Conservation (phyloP, 2,888 invertebrate genomes). For the Macaria liturata region DNA sequence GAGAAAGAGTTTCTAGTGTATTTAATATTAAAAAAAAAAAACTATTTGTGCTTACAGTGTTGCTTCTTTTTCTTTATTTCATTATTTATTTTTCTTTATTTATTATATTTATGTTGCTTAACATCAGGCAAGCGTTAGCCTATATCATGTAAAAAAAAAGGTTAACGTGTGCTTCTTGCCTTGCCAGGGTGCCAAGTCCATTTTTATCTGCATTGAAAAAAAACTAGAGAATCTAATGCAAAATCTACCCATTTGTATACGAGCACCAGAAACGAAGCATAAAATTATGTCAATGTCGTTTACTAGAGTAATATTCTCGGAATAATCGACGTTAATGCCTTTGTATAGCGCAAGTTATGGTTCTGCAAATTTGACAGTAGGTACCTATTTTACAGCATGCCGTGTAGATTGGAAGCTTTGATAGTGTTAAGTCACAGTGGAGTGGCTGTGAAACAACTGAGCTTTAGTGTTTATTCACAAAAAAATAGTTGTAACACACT, state of each 20-base stretch:
- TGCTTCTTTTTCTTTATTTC: no score
- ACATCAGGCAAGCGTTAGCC: no score
- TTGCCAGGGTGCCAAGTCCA: no score
- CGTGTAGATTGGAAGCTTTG: slow-evolving; percentile 21
- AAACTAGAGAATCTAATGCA: not conserved
- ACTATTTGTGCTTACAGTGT: no score
- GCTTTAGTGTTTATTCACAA: slow-evolving; percentile 5
- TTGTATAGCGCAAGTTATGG: slow-evolving; percentile 20
- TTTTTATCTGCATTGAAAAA: no score
- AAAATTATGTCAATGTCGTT: slow-evolving; percentile 48
- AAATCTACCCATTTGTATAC: slow-evolving; percentile 17
- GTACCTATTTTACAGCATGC: slow-evolving; percentile 9
- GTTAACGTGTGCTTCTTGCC: no score
- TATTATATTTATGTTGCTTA: no score
- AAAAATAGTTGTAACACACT: no score
- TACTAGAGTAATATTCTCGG: slow-evolving; percentile 30
- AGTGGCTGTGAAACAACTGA: slow-evolving; percentile 11
- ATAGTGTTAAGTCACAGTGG: slow-evolving; percentile 17
- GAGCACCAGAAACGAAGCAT: slow-evolving; percentile 41
- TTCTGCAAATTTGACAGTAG: slow-evolving; percentile 22
- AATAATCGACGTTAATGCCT: slow-evolving; percentile 20
- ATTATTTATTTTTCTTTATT: no score
- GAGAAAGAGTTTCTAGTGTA: no score
- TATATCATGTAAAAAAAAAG: no score
- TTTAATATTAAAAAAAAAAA: no score